phyloP scores from a whole-genome alignment of 2,797 vertebrate genomes.

The Sciurus carolinensis region DNA sequence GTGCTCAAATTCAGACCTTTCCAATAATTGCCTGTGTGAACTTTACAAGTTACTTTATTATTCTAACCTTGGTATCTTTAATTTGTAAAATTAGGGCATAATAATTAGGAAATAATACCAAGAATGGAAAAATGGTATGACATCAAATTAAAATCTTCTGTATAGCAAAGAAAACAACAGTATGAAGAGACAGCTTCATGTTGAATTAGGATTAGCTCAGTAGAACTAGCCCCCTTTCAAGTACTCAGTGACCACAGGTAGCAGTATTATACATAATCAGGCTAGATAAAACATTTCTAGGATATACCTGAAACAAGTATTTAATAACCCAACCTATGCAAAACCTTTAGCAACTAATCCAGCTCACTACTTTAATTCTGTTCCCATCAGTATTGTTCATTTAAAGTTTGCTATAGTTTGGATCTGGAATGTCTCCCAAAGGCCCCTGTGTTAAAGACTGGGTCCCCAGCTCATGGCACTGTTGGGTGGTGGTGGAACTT shows the following conservation, averaged over 20 bases:
- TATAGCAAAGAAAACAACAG: no score
- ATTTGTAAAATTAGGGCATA: neutral
- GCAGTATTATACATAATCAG: neutral
- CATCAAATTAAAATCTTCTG: no score
- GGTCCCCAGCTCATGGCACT: neutral
- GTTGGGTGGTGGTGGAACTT: neutral
- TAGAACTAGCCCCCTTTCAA: neutral
- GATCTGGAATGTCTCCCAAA: neutral
- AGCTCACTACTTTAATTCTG: neutral
- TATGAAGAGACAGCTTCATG: no score
- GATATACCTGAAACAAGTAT: conserved; percentile 26
- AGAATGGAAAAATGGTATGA: no score
- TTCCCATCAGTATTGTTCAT: neutral
- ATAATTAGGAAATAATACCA: no score
- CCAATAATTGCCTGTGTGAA: neutral
- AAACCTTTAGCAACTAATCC: neutral
- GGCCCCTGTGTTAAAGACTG: neutral
- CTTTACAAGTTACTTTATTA: neutral
- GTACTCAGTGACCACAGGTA: neutral
- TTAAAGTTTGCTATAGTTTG: neutral
- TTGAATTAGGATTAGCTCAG: no score
- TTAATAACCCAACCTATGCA: neutral
- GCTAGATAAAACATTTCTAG: neutral
- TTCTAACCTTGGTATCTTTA: neutral
- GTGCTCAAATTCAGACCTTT: neutral